Conservation (phyloP, 2,797 vertebrate species). For the Xiphorhynchus erythropygius region DNA sequence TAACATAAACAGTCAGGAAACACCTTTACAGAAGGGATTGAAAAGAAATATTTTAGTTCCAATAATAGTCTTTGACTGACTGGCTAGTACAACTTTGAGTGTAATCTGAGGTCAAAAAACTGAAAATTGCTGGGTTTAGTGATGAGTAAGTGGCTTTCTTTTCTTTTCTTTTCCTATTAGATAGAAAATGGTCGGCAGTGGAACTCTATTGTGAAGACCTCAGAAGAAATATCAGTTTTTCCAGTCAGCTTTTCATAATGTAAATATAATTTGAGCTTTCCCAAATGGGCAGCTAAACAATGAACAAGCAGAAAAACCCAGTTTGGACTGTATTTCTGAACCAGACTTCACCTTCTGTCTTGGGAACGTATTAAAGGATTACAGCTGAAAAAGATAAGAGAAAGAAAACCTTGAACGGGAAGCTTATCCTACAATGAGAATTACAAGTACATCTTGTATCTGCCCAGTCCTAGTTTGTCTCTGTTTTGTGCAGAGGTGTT, state of each 20-base stretch:
- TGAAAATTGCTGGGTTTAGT: slow-evolving; percentile 34
- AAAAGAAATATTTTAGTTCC: neutral
- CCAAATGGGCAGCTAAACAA: slow-evolving; percentile 78
- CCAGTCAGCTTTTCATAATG: slow-evolving; percentile 82
- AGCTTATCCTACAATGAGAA: slow-evolving; percentile 89
- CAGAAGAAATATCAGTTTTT: slow-evolving; percentile 53
- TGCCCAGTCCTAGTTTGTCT: slow-evolving; percentile 96
- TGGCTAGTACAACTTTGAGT: neutral
- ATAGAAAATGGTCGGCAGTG: slow-evolving; percentile 81
- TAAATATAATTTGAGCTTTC: slow-evolving; percentile 78
- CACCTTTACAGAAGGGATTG: neutral
- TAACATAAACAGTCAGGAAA: neutral
- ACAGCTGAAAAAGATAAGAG: slow-evolving; percentile 53
- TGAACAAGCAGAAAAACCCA: slow-evolving; percentile 81
- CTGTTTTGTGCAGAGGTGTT: slow-evolving; percentile 93
- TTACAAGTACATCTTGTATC: slow-evolving; percentile 89
- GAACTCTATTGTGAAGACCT: slow-evolving; percentile 74
- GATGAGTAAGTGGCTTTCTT: slow-evolving; percentile 58
- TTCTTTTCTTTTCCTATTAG: slow-evolving; percentile 76
- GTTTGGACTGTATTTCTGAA: slow-evolving; percentile 77
- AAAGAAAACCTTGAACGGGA: slow-evolving; percentile 61
- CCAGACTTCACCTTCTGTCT: slow-evolving; percentile 77
- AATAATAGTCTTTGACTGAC: neutral
- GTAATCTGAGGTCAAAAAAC: neutral
- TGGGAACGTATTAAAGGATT: slow-evolving; percentile 72